Percentiles rank a stretch among this genome's conserved stretches.
These are phyloP conservation scores for Plemyria rubiginata DNA, from an alignment of 2,888 invertebrate species.

Conservation along the genomic window DNA sequence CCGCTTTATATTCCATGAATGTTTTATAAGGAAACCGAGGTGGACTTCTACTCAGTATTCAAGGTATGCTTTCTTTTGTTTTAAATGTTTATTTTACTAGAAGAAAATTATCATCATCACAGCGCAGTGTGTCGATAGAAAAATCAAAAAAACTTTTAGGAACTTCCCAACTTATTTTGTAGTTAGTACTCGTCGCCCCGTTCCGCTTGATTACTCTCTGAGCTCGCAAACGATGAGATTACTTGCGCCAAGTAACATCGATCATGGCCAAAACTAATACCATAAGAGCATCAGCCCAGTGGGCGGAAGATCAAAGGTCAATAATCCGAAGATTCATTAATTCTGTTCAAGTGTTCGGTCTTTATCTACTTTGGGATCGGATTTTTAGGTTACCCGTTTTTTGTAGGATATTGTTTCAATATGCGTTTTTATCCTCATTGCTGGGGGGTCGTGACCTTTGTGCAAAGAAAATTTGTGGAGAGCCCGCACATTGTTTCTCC, in stretches of 20 bases:
- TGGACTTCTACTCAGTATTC: neutral
- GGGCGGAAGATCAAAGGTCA: conserved; percentile 18
- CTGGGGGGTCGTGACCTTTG: no score
- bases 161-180: neutral
- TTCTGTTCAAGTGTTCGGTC: conserved; percentile 7
- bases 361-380: neutral
- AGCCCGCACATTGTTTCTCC: no score
- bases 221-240: conserved; percentile 10
- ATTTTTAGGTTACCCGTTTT: neutral
- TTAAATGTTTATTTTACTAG: neutral
- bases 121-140: no score
- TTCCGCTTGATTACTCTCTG: conserved; percentile 9
- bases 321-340: conserved; percentile 16
- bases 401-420: no score
- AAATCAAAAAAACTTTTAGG: no score
- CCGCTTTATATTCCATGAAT: conserved; percentile 12
- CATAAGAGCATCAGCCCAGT: conserved; percentile 7
- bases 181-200: neutral
- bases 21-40: conserved; percentile 16
- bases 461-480: no score
- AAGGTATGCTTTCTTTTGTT: neutral
- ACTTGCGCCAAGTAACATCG: conserved; percentile 18
- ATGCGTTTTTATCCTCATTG: no score
- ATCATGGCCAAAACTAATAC: conserved; percentile 22
- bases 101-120: no score